Conservation (phyloP, 1,140 invertebrate species). For the Drosophila melanica region DNA sequence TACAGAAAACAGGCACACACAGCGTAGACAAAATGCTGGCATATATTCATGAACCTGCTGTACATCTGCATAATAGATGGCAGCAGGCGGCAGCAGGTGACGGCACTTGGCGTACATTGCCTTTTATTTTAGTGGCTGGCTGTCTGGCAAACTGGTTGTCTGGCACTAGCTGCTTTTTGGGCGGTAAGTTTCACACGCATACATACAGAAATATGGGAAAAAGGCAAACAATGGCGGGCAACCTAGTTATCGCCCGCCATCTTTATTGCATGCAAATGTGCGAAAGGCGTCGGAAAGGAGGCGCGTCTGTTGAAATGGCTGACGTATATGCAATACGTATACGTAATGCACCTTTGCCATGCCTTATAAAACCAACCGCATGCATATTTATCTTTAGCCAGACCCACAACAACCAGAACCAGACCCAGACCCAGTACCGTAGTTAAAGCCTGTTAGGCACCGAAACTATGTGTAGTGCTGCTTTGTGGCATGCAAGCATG, state of each 20-base stretch:
- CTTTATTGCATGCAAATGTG: constrained; percentile 82
- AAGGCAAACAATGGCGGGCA: constrained; percentile 80
- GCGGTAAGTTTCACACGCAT: constrained; percentile 59
- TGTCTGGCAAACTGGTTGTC: constrained; percentile 50
- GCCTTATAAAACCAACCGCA: constrained; percentile 72
- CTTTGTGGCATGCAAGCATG: constrained; percentile 49
- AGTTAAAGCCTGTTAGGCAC: constrained; percentile 12
- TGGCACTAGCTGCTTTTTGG: constrained; percentile 55
- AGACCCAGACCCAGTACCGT: constrained; percentile 6
- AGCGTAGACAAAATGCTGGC: constrained; percentile 67
- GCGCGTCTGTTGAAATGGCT: constrained; percentile 75
- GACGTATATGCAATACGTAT: constrained; percentile 52
- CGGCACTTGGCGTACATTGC: constrained; percentile 70
- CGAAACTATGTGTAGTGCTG: constrained; percentile 20
- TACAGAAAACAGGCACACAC: constrained; percentile 14
- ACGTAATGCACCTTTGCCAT: constrained; percentile 56
- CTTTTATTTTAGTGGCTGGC: constrained; percentile 76
- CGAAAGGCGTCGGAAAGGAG: constrained; percentile 71
- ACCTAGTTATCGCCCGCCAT: constrained; percentile 81
- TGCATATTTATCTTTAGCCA: constrained; percentile 76
- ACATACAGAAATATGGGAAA: constrained; percentile 63
- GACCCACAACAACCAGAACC: constrained; percentile 37
- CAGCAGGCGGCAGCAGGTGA: constrained; percentile 70
- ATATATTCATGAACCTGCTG: constrained; percentile 80
- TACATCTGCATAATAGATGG: constrained; percentile 80